phyloP scores from a whole-genome alignment of 2,113 vertebrate species.

The Scophthalmus maximus region DNA sequence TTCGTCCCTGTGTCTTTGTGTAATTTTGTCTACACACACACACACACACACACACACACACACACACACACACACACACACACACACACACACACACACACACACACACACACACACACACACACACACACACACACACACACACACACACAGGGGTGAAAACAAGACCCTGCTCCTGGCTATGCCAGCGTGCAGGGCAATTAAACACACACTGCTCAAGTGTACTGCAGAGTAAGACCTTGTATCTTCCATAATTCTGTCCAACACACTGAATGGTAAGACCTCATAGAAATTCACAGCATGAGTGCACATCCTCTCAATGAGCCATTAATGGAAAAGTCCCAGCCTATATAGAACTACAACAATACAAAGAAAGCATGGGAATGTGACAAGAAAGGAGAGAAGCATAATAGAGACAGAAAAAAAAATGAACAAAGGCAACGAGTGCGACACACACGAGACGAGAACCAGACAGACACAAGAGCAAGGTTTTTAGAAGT shows the following conservation, averaged over 20 bases:
- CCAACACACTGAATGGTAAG: not conserved
- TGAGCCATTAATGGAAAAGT: slow-evolving; percentile 8
- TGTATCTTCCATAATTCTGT: not conserved
- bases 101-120: too few relatives aligned
- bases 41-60: too few relatives aligned
- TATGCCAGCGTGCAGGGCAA: too few relatives aligned
- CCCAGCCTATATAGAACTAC: slow-evolving; percentile 19
- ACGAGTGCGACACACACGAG: slow-evolving; percentile 27
- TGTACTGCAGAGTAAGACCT: not conserved
- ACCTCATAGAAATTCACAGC: slow-evolving; percentile 16
- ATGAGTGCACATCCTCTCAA: slow-evolving; percentile 14
- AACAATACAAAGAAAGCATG: slow-evolving; percentile 27
- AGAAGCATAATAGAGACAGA: slow-evolving; percentile 19
- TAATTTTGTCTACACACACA: too few relatives aligned
- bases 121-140: too few relatives aligned
- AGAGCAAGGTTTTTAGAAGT: slow-evolving; percentile 36
- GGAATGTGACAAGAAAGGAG: slow-evolving; percentile 36
- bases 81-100: too few relatives aligned
- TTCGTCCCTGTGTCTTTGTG: too few relatives aligned
- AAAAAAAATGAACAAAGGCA: slow-evolving; percentile 53
- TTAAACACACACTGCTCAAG: too few relatives aligned
- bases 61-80: too few relatives aligned
- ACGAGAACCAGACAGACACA: slow-evolving; percentile 43
- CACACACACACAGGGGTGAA: too few relatives aligned
- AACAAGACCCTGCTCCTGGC: too few relatives aligned